These are phyloP conservation scores for Steatornis caripensis DNA, from an alignment of 2,113 vertebrate species.

Conservation along the genomic window DNA sequence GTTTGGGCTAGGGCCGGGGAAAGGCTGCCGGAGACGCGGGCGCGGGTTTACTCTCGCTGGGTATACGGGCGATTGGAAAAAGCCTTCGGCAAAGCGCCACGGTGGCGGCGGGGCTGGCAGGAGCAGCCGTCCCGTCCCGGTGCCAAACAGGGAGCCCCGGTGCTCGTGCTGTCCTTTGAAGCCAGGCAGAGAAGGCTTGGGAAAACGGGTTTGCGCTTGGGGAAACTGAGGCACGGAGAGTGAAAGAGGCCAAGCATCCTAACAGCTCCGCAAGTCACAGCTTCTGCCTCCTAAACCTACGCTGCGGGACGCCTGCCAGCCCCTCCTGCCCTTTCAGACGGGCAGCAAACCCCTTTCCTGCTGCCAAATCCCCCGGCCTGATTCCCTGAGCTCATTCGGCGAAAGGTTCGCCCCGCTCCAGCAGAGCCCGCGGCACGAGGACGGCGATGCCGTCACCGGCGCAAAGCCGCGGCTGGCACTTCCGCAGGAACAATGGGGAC, in stretches of 20 bases:
- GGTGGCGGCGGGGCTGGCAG: neutral
- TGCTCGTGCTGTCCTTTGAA: neutral
- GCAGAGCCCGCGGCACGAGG: too few relatives aligned
- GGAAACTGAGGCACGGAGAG: neutral
- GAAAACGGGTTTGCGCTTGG: neutral
- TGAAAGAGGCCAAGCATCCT: neutral
- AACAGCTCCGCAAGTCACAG: neutral
- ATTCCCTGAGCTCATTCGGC: too few relatives aligned
- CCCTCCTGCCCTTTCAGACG: neutral
- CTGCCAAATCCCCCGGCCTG: too few relatives aligned
- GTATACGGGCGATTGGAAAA: too few relatives aligned
- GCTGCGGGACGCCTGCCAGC: neutral
- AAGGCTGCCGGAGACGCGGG: too few relatives aligned
- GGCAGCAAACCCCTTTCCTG: neutral
- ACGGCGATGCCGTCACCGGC: too few relatives aligned
- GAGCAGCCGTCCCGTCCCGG: neutral
- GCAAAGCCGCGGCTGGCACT: too few relatives aligned
- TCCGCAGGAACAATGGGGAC: too few relatives aligned
- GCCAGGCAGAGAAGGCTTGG: neutral
- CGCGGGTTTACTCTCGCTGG: too few relatives aligned
- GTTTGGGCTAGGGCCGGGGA: too few relatives aligned
- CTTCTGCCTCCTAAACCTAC: neutral
- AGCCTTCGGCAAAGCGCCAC: neutral
- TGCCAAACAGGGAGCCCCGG: neutral
- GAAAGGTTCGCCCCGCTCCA: too few relatives aligned